Evolutionary conservation across 2,888 invertebrate species (phyloP).

Genomic region (Amphipoea lucens): DNA sequence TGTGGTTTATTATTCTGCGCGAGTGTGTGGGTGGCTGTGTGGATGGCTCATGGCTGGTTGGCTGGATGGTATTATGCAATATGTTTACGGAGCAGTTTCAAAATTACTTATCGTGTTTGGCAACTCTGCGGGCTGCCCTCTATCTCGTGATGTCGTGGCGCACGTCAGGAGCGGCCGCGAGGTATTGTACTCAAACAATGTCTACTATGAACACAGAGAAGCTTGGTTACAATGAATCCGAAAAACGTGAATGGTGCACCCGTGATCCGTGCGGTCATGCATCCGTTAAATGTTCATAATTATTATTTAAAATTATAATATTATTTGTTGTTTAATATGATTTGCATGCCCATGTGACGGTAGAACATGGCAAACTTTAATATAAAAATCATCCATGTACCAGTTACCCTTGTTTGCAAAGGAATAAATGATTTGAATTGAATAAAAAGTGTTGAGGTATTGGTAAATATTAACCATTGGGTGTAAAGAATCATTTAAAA

Average conservation of each 20-base stretch:
- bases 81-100: slow-evolving; percentile 59
- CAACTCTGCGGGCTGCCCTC: slow-evolving; percentile 51
- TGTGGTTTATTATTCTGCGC: slow-evolving; percentile 18
- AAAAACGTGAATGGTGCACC: background rate
- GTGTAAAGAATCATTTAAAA: background rate
- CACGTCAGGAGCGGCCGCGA: slow-evolving; percentile 19
- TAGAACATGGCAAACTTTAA: background rate
- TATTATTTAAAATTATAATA: background rate
- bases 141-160: slow-evolving; percentile 36
- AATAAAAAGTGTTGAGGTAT: background rate
- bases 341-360: background rate
- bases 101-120: slow-evolving; percentile 70
- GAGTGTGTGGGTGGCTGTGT: background rate
- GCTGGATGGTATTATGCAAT: slow-evolving; percentile 45
- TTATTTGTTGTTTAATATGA: background rate
- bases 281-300: background rate
- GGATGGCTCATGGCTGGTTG: background rate
- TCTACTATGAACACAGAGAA: background rate
- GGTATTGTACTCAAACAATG: background rate
- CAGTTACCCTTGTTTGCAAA: background rate
- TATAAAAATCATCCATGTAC: background rate
- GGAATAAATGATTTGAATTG: background rate
- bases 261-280: background rate
- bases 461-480: background rate
- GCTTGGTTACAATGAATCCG: background rate